These are phyloP conservation scores for Siderastrea siderea DNA, from an alignment of 92 coral and sea anemone species.

Conservation along the genomic window DNA sequence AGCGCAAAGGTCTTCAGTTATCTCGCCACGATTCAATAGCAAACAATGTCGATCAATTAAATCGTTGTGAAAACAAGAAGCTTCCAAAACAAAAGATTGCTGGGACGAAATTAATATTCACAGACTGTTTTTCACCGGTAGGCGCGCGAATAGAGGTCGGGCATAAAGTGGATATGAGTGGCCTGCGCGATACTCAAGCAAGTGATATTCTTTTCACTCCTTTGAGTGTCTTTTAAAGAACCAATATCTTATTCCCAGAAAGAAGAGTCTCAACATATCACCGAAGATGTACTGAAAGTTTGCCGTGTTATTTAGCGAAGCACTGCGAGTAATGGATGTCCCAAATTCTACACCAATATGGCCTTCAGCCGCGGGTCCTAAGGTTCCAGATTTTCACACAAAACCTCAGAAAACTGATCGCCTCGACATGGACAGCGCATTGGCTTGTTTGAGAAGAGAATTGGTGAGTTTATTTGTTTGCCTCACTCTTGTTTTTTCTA, in stretches of 20 bases:
- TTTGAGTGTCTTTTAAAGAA: neutral
- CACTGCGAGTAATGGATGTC: slow-evolving; percentile 19
- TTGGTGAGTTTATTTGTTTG: slow-evolving; percentile 62
- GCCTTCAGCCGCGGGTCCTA: slow-evolving; percentile 71
- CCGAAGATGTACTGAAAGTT: neutral
- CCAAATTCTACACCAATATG: slow-evolving; percentile 37
- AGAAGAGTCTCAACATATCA: neutral
- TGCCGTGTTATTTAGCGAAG: neutral
- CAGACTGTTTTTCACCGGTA: slow-evolving; percentile 30
- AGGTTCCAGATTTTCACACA: slow-evolving; percentile 47
- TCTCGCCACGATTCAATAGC: slow-evolving; percentile 23
- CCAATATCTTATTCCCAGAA: neutral
- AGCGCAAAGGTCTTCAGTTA: slow-evolving; percentile 1
- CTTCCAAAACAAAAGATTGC: slow-evolving; percentile 35
- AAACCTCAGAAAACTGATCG: slow-evolving; percentile 42
- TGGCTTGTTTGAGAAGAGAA: slow-evolving; percentile 73
- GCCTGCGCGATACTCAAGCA: neutral
- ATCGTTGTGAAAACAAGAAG: slow-evolving; percentile 48
- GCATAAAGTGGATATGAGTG: too few species aligned
- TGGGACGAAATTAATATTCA: slow-evolving; percentile 42
- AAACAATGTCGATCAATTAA: slow-evolving; percentile 59
- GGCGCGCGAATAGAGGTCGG: slow-evolving; percentile 5
- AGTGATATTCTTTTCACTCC: neutral
- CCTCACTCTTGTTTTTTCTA: neutral
- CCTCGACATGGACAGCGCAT: slow-evolving; percentile 65